phyloP scores from a whole-genome alignment of 2,888 invertebrate genomes.

The Pandemis heparana region DNA sequence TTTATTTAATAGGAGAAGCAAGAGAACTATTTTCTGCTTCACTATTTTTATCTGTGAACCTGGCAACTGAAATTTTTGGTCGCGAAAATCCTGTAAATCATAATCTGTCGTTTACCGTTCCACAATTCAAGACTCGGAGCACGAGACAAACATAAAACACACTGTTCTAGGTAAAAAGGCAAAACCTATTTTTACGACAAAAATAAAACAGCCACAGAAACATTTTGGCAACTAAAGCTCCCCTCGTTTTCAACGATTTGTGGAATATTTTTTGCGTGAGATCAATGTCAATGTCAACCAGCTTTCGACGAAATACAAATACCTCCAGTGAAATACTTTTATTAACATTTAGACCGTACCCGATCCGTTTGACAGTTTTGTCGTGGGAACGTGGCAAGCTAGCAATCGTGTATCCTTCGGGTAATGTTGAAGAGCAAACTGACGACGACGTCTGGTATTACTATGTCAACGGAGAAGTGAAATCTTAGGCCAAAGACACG shows the following conservation, averaged over 20 bases:
- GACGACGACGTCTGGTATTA: too few species aligned
- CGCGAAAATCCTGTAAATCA: too few species aligned
- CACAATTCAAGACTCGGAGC: background rate
- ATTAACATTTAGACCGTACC: background rate
- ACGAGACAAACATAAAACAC: background rate
- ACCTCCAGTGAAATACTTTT: slow-evolving; percentile 1
- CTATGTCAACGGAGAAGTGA: too few species aligned
- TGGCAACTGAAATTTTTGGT: too few species aligned
- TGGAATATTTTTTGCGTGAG: background rate
- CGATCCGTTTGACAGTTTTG: background rate
- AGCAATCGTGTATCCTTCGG: too few species aligned
- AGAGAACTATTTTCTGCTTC: too few species aligned
- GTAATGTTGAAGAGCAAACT: too few species aligned
- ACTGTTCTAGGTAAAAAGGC: background rate
- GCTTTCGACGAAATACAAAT: slow-evolving; percentile 10
- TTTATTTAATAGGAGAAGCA: too few species aligned
- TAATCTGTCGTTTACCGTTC: background rate
- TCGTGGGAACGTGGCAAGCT: too few species aligned
- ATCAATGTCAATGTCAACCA: background rate
- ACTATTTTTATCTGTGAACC: too few species aligned
- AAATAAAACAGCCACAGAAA: slow-evolving; percentile 7
- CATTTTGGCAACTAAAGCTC: background rate
- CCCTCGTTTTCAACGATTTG: background rate
- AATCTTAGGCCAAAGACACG: too few species aligned
- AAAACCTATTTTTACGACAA: background rate